Percentiles rank a stretch among this genome's conserved stretches.
Conservation (phyloP, 2,888 invertebrate genomes). For the Apodemia duryi region DNA sequence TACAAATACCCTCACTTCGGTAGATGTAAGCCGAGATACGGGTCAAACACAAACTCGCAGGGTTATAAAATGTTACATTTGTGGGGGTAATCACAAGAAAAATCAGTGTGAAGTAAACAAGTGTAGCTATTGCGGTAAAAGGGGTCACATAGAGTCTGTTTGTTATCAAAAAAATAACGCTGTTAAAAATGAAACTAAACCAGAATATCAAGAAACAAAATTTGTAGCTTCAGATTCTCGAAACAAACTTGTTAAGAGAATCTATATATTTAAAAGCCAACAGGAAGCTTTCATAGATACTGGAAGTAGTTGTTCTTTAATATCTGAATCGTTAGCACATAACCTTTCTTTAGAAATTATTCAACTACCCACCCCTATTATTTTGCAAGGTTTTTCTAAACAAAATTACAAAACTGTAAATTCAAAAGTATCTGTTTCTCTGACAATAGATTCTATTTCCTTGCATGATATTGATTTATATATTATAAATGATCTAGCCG, state of each 20-base stretch:
- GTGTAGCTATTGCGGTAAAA: constrained; percentile 22
- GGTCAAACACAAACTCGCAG: constrained; percentile 8
- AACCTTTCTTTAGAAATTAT: neutral
- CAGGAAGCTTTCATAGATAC: constrained; percentile 16
- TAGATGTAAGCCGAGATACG: neutral
- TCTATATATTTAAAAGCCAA: neutral
- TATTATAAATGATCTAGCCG: too few relatives aligned
- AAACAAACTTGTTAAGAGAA: constrained; percentile 9
- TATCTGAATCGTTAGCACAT: neutral
- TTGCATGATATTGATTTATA: too few relatives aligned
- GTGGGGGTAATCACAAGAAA: constrained; percentile 23
- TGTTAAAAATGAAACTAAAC: neutral
- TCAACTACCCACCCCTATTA: too few relatives aligned
- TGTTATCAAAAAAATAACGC: constrained; percentile 18
- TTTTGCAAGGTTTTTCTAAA: too few relatives aligned
- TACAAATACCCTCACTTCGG: too few relatives aligned
- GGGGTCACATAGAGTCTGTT: constrained; percentile 15
- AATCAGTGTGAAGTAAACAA: constrained; percentile 20
- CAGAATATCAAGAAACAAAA: neutral
- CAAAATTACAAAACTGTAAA: too few relatives aligned
- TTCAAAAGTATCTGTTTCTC: too few relatives aligned
- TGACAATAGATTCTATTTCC: too few relatives aligned
- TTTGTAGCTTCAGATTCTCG: neutral
- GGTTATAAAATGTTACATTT: constrained; percentile 21
- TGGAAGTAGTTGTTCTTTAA: constrained; percentile 7